Evolutionary conservation across 2,797 vertebrate genomes (phyloP).

Genomic region (Loris lydekkerianus): DNA sequence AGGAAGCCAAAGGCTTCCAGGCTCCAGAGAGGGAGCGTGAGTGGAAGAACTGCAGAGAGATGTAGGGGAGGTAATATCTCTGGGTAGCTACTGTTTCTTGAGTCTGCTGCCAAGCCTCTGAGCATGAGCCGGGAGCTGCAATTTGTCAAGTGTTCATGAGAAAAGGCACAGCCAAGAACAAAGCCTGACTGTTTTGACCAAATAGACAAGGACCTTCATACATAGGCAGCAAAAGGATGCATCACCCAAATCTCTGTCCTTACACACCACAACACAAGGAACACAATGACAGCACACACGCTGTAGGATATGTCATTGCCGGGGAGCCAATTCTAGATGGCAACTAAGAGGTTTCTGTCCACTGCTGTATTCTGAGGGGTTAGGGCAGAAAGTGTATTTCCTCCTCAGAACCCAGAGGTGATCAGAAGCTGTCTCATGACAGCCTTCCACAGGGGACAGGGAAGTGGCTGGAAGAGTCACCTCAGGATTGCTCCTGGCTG

Average conservation of each 20-base stretch:
- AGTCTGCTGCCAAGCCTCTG: neutral
- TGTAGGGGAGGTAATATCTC: neutral
- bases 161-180: neutral
- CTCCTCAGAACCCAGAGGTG: neutral
- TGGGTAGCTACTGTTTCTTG: no score
- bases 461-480: neutral
- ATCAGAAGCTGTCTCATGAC: neutral
- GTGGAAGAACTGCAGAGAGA: neutral
- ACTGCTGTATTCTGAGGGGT: neutral
- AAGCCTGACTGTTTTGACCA: neutral
- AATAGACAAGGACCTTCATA: neutral
- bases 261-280: neutral
- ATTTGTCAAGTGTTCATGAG: neutral
- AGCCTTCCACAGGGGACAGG: neutral
- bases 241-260: neutral
- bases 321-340: neutral
- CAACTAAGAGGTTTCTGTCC: neutral
- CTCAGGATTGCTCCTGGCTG: neutral
- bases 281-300: neutral
- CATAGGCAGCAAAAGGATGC: neutral
- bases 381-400: neutral
- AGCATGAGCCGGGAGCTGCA: neutral
- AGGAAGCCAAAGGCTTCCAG: neutral
- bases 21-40: neutral
- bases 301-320: neutral